These are phyloP conservation scores for Drosophila baimaii DNA, from an alignment of 1,140 invertebrate genomes.

Conservation along the genomic window DNA sequence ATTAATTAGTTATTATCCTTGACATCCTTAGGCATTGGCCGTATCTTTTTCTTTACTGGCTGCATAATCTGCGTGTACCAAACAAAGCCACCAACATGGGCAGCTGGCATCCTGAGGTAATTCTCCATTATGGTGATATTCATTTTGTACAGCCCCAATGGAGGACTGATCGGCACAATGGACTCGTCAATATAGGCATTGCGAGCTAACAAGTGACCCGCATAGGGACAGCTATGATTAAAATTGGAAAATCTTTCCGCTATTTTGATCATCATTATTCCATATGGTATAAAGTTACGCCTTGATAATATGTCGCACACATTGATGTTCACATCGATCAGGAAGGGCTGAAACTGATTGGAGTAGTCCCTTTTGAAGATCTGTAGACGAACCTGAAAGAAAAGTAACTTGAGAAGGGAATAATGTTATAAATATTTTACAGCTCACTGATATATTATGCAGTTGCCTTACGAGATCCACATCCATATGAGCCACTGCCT, in stretches of 20 bases:
- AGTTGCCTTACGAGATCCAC: constrained; percentile 25
- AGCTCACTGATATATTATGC: constrained; percentile 38
- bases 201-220: constrained; percentile 28
- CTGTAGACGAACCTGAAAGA: constrained; percentile 7
- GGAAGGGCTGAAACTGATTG: constrained; percentile 57
- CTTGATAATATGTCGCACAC: constrained; percentile 24
- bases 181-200: constrained; percentile 20
- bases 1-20: background rate
- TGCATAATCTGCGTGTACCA: constrained; percentile 30
- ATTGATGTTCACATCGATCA: constrained; percentile 33
- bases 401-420: background rate
- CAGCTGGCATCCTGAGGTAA: background rate
- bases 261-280: background rate
- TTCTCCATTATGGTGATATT: constrained; percentile 20
- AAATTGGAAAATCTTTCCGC: constrained; percentile 25
- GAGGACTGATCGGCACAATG: constrained; percentile 13
- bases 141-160: constrained; percentile 33
- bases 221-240: constrained; percentile 48
- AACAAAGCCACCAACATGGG: constrained; percentile 11
- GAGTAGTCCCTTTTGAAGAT: constrained; percentile 39
- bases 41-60: constrained; percentile 10
- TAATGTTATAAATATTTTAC: background rate
- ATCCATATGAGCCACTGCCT: constrained; percentile 41
- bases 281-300: constrained; percentile 26
- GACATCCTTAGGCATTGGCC: background rate